Percentiles rank a stretch among this genome's conserved stretches.
phyloP scores from a whole-genome alignment of 2,888 invertebrate genomes.

The Sarcophaga carnaria region DNA sequence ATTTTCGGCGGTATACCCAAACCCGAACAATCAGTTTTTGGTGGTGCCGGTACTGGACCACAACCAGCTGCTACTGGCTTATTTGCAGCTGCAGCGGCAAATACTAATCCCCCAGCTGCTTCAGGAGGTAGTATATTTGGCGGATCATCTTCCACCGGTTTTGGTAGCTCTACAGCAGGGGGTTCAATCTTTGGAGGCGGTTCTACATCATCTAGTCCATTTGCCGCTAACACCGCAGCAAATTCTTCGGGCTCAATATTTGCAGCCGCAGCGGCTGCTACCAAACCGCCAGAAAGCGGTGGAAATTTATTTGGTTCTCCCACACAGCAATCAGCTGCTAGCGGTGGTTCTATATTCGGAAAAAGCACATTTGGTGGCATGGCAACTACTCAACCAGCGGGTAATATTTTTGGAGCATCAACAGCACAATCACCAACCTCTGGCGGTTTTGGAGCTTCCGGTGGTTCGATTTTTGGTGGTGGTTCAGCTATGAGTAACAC shows the following conservation, averaged over 20 bases:
- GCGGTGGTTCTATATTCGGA: constrained; percentile 70
- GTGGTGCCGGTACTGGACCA: constrained; percentile 55
- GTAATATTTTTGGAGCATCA: constrained; percentile 70
- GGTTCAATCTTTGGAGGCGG: constrained; percentile 75
- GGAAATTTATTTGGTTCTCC: constrained; percentile 74
- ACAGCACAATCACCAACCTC: constrained; percentile 59
- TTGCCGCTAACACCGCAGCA: constrained; percentile 54
- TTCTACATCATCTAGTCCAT: constrained; percentile 52
- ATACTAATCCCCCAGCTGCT: constrained; percentile 69
- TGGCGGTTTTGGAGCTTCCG: constrained; percentile 60
- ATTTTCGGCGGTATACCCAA: constrained; percentile 79
- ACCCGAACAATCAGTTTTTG: constrained; percentile 77
- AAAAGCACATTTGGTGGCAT: constrained; percentile 64
- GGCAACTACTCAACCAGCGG: constrained; percentile 65
- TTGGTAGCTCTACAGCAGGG: constrained; percentile 51
- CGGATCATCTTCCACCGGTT: constrained; percentile 53
- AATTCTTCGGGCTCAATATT: constrained; percentile 66
- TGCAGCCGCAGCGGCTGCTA: constrained; percentile 58
- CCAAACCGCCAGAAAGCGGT: constrained; percentile 71
- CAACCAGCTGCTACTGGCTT: constrained; percentile 72
- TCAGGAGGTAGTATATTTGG: constrained; percentile 73
- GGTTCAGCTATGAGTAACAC: constrained; percentile 25
- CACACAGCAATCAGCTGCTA: constrained; percentile 60
- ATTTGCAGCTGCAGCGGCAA: constrained; percentile 75
- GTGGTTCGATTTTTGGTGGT: constrained; percentile 71